Conservation (phyloP, 2,113 vertebrate species). For the Pygoscelis adeliae region DNA sequence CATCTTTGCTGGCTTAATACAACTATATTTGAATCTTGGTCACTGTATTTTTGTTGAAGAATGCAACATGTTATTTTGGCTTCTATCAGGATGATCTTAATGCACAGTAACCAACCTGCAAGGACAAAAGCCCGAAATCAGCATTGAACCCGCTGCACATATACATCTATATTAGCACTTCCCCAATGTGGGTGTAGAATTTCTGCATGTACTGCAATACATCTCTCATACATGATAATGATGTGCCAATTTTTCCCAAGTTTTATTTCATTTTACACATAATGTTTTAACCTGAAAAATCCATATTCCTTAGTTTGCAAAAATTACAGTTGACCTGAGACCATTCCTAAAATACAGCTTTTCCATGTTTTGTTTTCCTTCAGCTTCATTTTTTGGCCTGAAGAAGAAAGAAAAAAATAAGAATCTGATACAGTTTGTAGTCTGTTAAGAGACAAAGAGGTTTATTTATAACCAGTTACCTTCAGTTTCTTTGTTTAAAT, state of each 20-base stretch:
- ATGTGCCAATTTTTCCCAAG: neutral
- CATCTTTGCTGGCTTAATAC: neutral
- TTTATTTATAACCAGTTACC: neutral
- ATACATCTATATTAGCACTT: neutral
- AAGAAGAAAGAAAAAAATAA: neutral
- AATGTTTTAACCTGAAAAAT: neutral
- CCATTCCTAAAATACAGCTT: neutral
- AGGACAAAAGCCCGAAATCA: neutral
- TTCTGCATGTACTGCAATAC: neutral
- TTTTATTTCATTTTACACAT: neutral
- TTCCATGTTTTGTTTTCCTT: neutral
- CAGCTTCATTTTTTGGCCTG: neutral
- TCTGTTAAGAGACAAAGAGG: neutral
- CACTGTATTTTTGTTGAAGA: neutral
- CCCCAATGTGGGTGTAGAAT: neutral
- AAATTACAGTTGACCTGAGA: neutral
- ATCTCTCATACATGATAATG: neutral
- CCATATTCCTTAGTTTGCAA: neutral
- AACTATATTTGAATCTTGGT: neutral
- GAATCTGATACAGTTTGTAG: neutral
- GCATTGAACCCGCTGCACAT: neutral
- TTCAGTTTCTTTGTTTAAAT: neutral
- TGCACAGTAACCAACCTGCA: neutral
- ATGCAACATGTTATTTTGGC: neutral
- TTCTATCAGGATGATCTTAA: neutral